Base-by-base conservation (phyloP, 2,888 invertebrate species). In the Andrena haemorrhoa region DNA sequence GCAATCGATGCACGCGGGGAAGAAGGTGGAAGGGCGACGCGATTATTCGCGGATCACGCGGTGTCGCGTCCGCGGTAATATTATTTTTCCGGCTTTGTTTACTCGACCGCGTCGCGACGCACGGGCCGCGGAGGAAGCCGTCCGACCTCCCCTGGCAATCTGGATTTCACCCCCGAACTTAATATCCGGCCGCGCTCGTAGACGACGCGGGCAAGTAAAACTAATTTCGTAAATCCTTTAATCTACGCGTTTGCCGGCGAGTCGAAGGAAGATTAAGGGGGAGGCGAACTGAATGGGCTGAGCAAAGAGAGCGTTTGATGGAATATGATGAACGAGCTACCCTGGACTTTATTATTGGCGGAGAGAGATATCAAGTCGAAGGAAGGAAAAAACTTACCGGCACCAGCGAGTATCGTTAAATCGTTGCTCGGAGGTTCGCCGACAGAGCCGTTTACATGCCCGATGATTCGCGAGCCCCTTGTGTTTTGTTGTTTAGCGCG, bases 301-400 rank as follows among this genome's bases (percentile, higher is more conserved):
- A 75, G 85, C 81, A 81, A 82, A 86, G 79, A 41, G 84, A 90
- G 86, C 83, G 84, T 88, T 89, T 92, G 92, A 92, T 92, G 91
- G 92, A 92, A 91, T 89, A 92, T 92, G 92, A 92, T 92, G 92
- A 88, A 92, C 89, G 91, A 92, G 91, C 86, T 82, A 84, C 82
- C 85, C 81, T 79, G 88, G 89, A 85, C 87, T 86, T 79, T 75
- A 83, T 89, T 88, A 89, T 88, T 90, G 89, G 86, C 82, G 77
- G 41, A 75, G 82, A 71, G 75, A 79, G 89, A 86, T 56, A 56
- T 85, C 75, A 75, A 84, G 76, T 69, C 66, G 75, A 71, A 29
- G 73, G 71, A 79, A 75, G 85, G 60, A 76, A 66, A 69, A 77
- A 23, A 66, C 12, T 63, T 33, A 12, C 68, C 53, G 16, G 26